Evolutionary conservation across 2,113 vertebrate genomes (phyloP).

Genomic region (Chinchilla lanigera): DNA sequence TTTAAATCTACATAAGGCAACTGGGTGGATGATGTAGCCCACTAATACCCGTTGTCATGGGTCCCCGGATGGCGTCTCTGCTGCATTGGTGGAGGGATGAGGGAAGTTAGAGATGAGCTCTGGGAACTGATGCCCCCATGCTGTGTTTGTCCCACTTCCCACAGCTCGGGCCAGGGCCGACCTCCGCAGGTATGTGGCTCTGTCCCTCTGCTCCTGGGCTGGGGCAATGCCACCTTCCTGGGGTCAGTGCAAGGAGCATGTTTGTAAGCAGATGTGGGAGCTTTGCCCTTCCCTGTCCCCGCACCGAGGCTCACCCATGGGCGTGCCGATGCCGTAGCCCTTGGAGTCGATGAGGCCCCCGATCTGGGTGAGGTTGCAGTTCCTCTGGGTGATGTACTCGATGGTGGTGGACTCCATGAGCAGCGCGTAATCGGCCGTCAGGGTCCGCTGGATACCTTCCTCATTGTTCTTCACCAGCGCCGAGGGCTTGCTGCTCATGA

Average conservation of each 20-base stretch:
- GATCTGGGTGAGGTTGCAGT: conserved; percentile 99
- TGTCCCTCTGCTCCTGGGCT: not conserved
- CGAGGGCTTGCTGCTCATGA: conserved; percentile 98
- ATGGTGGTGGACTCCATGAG: conserved; percentile 99
- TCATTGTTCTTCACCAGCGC: conserved; percentile 97
- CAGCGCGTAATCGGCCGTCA: conserved; percentile 96
- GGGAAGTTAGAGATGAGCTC: not conserved
- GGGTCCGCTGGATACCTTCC: conserved; percentile 96
- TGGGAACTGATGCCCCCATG: not conserved
- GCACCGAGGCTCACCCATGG: conserved; percentile 91
- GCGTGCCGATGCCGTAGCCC: conserved; percentile 98
- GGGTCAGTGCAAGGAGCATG: not conserved
- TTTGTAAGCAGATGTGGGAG: accelerated
- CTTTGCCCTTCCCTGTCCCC: accelerated
- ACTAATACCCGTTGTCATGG: not conserved
- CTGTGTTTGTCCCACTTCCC: too few species aligned
- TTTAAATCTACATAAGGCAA: not conserved
- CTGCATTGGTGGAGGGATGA: not conserved
- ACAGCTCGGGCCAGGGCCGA: too few species aligned
- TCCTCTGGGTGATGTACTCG: conserved; percentile 96
- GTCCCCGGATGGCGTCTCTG: not conserved
- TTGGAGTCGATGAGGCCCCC: conserved; percentile 98
- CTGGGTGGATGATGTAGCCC: not conserved
- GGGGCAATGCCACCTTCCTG: not conserved
- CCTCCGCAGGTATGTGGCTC: accelerated